phyloP scores from a whole-genome alignment of 1,140 invertebrate genomes.

The Eueides isabella region DNA sequence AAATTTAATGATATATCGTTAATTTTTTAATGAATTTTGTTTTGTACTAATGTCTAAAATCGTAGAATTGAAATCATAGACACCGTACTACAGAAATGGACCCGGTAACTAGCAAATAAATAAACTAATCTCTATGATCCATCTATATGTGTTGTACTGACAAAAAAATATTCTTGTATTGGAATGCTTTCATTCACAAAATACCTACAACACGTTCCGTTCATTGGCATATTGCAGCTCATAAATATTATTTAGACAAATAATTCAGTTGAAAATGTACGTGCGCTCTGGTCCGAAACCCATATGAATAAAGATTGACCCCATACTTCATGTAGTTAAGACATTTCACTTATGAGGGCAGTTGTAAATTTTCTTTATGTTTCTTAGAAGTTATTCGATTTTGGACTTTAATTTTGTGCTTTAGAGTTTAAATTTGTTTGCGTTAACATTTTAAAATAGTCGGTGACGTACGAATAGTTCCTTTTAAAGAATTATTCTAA shows the following conservation, averaged over 20 bases:
- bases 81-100: too few relatives aligned
- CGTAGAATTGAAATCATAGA: too few relatives aligned
- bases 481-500: constrained; percentile 12
- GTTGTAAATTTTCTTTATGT: constrained; percentile 60
- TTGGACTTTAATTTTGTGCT: constrained; percentile 10
- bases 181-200: not conserved
- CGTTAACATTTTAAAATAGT: not conserved
- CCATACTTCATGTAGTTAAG: constrained; percentile 58
- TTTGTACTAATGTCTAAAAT: too few relatives aligned
- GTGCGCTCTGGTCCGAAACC: constrained; percentile 36
- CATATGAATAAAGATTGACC: constrained; percentile 67
- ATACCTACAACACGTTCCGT: not conserved
- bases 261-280: constrained; percentile 44
- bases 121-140: too few relatives aligned
- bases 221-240: not conserved
- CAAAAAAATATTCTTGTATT: too few relatives aligned
- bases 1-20: too few relatives aligned
- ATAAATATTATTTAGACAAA: constrained; percentile 57
- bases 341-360: constrained; percentile 64
- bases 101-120: too few relatives aligned
- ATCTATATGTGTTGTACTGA: not conserved
- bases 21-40: too few relatives aligned
- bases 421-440: constrained; percentile 16
- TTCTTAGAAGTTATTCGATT: not conserved
- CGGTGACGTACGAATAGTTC: constrained; percentile 12